Percentiles rank a stretch among this genome's conserved stretches.
These are phyloP conservation scores for Clitarchus hookeri DNA, from an alignment of 2,888 invertebrate species.

Conservation along the genomic window DNA sequence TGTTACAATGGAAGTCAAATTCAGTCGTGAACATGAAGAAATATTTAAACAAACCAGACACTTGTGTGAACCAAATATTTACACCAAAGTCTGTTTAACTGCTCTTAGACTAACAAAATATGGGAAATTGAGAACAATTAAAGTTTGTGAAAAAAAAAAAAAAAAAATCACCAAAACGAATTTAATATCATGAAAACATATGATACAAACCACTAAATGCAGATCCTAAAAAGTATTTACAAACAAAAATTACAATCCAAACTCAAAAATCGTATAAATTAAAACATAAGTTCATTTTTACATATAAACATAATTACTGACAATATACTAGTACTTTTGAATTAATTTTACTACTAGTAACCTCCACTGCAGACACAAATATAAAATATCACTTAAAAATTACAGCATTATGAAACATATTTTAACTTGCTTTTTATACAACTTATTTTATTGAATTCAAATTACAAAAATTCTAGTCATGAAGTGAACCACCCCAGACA, in stretches of 20 bases:
- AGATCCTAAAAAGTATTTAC: background rate
- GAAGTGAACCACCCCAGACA: background rate
- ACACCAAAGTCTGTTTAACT: no score
- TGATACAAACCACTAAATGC: conserved; percentile 14
- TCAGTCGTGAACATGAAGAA: no score
- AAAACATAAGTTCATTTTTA: background rate
- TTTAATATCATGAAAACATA: background rate
- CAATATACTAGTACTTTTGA: no score
- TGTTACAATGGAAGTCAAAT: no score
- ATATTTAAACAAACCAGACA: no score
- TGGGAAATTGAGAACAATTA: no score
- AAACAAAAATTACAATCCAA: background rate
- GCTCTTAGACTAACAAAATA: no score
- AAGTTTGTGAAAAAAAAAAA: no score
- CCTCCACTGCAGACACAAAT: background rate
- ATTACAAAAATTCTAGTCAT: background rate
- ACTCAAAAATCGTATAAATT: background rate
- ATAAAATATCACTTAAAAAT: background rate
- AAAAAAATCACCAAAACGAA: background rate
- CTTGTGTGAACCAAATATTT: no score
- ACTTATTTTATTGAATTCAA: background rate
- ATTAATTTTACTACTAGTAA: background rate
- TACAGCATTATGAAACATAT: background rate
- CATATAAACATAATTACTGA: conserved; percentile 14
- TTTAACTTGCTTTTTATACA: background rate